Evolutionary conservation across 1,140 invertebrate genomes (phyloP).

Genomic region (Plutomurus gul): DNA sequence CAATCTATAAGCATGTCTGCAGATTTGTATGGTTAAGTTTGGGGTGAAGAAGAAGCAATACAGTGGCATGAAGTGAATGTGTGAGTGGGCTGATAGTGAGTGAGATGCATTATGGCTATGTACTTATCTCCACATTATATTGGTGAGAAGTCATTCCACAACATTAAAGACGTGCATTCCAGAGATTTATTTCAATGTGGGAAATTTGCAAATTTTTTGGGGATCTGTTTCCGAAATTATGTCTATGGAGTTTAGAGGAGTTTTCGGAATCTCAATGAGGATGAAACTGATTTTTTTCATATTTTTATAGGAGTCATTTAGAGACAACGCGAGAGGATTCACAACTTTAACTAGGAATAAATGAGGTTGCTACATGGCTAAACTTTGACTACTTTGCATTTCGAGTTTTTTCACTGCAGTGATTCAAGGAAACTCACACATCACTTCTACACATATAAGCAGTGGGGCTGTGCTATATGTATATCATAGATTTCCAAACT

Average conservation of each 20-base stretch:
- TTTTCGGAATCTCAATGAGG: conserved; percentile 33
- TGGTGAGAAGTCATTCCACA: conserved; percentile 47
- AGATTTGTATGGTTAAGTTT: neutral
- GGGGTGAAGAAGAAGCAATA: too few species aligned
- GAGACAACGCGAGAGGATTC: conserved; percentile 36
- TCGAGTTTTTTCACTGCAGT: conserved; percentile 14
- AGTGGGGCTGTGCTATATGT: neutral
- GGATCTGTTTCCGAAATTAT: conserved; percentile 37
- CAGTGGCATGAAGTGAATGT: too few species aligned
- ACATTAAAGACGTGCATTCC: conserved; percentile 45
- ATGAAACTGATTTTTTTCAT: conserved; percentile 38
- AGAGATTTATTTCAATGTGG: conserved; percentile 48
- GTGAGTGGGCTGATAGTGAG: neutral
- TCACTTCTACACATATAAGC: neutral
- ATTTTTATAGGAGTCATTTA: conserved; percentile 44
- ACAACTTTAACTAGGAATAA: conserved; percentile 40
- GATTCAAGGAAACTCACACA: conserved; percentile 11
- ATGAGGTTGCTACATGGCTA: conserved; percentile 27
- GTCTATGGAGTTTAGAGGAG: conserved; percentile 14
- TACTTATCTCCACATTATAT: conserved; percentile 32
- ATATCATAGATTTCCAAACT: neutral
- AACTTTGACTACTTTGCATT: conserved; percentile 33
- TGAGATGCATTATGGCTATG: conserved; percentile 8
- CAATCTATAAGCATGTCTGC: neutral
- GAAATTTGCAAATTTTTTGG: conserved; percentile 51